These are phyloP conservation scores for Ispidina picta DNA, from an alignment of 2,797 vertebrate genomes.

Conservation along the genomic window DNA sequence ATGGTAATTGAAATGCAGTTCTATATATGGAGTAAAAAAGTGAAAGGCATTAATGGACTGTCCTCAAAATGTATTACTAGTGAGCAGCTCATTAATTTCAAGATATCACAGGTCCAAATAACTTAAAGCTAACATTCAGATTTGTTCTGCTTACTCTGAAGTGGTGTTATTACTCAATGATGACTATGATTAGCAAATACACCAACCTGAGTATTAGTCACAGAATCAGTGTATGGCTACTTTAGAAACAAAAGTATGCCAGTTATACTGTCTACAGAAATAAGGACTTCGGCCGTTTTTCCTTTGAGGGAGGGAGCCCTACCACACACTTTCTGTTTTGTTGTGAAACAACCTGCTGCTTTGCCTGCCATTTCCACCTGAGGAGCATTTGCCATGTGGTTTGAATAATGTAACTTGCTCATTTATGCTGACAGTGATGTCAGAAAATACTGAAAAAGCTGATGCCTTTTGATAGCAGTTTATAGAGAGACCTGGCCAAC, in stretches of 20 bases:
- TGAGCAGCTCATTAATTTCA: neutral
- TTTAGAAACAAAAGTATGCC: neutral
- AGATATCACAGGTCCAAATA: neutral
- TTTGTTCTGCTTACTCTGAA: neutral
- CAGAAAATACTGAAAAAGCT: constrained; percentile 24
- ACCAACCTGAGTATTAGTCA: neutral
- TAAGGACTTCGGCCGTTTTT: neutral
- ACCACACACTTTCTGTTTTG: neutral
- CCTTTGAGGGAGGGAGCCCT: neutral
- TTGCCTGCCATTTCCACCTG: neutral
- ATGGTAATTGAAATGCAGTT: neutral
- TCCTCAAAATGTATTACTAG: neutral
- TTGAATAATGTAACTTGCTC: neutral
- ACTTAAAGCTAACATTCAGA: neutral
- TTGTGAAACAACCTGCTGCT: rapidly evolving
- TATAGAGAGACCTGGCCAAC: neutral
- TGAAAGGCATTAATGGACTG: neutral
- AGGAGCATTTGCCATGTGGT: neutral
- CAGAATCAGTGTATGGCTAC: rapidly evolving
- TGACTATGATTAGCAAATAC: neutral
- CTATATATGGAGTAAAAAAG: neutral
- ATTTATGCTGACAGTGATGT: neutral
- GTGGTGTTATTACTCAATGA: neutral
- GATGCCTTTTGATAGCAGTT: constrained; percentile 21
- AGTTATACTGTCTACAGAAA: neutral